Evolutionary conservation across 2,888 invertebrate genomes (phyloP), one percentile per base, ranked within the genome.

Genomic region (Ceraclea dissimilis): DNA sequence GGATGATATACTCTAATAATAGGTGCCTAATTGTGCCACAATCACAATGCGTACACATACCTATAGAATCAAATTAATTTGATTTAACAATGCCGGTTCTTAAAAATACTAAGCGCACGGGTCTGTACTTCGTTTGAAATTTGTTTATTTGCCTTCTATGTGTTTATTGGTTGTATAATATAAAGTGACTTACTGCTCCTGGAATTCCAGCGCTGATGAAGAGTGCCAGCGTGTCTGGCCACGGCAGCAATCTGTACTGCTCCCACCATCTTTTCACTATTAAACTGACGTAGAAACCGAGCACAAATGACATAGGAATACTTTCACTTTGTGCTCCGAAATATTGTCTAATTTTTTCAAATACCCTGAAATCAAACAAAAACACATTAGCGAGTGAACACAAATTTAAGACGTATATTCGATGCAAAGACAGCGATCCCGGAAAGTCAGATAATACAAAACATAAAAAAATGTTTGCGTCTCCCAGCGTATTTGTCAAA

Each of bases 261-360:
- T 93, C 91, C 94, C 94, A 95, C 94, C 94, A 95, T 66, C 95
- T 80, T 68, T 89, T 88, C 64, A 95, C 93, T 52, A 95, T 88
- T 65, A 94, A 80, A 66, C 87, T 89, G 63, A 95, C 94, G 76
- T 94, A 95, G 79, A 96, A 95, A 57, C 94, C 95, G 64, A 96
- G 82, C 54, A 95, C 93, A 77, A 96, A 95, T 26, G 94, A 92
- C 86, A 96, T 89, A 39, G 95, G 95, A 68, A 95, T 93, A 59
- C 89, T 88, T 70, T 90, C 92, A 69, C 88, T 88, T 72, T 91
- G 92, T 66, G 87, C 85, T 58, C 89, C 86, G 71, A 93, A 94
- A 75, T 94, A 93, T 64, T 82, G 79, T 43, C 89, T 86, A 53
- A 94, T 84, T 71, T 82, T 87, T 74, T 91, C 91, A 76, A 95